Base-by-base conservation (phyloP, 1,140 invertebrate species). In the Liolophura sinensis region DNA sequence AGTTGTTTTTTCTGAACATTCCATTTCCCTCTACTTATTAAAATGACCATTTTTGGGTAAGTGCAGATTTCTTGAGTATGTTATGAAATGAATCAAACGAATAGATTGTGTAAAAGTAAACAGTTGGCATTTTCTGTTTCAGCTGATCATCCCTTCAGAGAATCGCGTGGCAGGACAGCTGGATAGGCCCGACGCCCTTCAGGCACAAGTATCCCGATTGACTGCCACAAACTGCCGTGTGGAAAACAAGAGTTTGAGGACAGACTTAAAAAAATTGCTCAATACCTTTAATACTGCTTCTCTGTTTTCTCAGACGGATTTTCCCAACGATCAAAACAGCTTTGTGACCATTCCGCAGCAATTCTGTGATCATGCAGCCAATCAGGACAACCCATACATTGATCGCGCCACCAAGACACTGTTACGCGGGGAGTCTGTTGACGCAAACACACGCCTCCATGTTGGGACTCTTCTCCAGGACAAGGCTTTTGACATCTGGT, bases 401-500 rank as follows among this genome's bases (percentile, higher is more conserved):
- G 74, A 76, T 58, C 61, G 66, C 49, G 50, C 55, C 50, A 60
- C 62, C 15, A 60, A 67, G 60, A 27, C 24, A 25, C 50, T 62
- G 15, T 49, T 67, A 20, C 47, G 27, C 7, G 18, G 14, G 9
- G 48, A 47, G n/a, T 24, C 12, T 1, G 31, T 20, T 4, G 47
- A 61, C 27, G 25, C 54, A 1, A 40, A 20, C 24, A 1, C 14
- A 3, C 15, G 51, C 22, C 16, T 27, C 46, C 54, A n/a, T 24
- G 27, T 16, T n/a, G 92, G 95, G 60, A 81, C 77, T 6, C 64
- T 82, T 12, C 81, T 80, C 62, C 68, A 63, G 20, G 70, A 79
- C 57, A 73, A 73, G 78, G 88, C 90, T 16, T 89, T 92, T 74
- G 90, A 93, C 77, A 88, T 97, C 12, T 96, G 95, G 94, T 94